These are phyloP conservation scores for Campaea margaritaria DNA, from an alignment of 2,888 invertebrate genomes.

Conservation along the genomic window DNA sequence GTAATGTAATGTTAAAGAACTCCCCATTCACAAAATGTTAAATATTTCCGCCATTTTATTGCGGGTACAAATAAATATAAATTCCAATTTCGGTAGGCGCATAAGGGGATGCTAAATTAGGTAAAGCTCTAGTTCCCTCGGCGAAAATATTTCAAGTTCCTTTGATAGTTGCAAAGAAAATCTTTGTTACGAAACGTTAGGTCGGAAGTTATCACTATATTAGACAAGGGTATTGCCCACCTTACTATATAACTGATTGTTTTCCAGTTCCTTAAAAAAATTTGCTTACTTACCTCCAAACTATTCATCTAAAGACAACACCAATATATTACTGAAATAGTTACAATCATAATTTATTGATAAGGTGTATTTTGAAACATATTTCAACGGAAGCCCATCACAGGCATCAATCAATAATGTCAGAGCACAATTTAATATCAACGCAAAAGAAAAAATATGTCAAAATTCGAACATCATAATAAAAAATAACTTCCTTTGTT, in stretches of 20 bases:
- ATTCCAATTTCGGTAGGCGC: slow-evolving; percentile 1
- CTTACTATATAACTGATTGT: too few species aligned
- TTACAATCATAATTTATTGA: too few species aligned
- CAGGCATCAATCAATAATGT: too few species aligned
- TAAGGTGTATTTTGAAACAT: too few species aligned
- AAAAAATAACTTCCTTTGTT: slow-evolving; percentile 10
- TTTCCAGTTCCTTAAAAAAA: too few species aligned
- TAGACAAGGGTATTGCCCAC: not conserved
- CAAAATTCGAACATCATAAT: not conserved
- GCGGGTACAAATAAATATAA: slow-evolving; percentile 10
- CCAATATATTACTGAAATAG: too few species aligned
- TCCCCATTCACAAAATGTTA: slow-evolving; percentile 47
- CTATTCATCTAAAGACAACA: too few species aligned
- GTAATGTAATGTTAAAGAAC: slow-evolving; percentile 64
- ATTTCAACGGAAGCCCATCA: too few species aligned
- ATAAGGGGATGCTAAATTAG: not conserved
- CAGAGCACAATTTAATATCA: too few species aligned
- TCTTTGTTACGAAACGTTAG: slow-evolving; percentile 9
- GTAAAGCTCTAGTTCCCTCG: not conserved
- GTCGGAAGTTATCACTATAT: not conserved
- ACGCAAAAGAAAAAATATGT: not conserved
- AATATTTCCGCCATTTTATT: slow-evolving; percentile 32
- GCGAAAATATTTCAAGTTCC: slow-evolving; percentile 5
- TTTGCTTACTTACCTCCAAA: too few species aligned
- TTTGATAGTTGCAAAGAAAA: slow-evolving; percentile 3